These are phyloP conservation scores for Cremastobaeus sp. DNA, from an alignment of 2,888 invertebrate genomes.

Conservation along the genomic window DNA sequence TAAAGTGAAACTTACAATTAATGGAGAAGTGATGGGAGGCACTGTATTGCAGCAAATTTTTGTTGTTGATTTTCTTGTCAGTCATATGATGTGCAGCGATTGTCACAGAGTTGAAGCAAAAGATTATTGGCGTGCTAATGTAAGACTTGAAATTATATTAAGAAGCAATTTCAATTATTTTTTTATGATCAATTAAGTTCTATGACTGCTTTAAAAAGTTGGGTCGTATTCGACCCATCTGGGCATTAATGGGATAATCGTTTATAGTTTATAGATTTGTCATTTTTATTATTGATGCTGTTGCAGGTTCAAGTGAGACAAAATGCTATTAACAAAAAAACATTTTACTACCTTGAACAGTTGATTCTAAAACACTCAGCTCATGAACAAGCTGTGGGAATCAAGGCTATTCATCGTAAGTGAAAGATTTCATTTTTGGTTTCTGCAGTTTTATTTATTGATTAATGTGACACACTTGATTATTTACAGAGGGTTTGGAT, in stretches of 20 bases:
- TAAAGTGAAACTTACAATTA: constrained; percentile 95
- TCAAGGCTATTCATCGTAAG: constrained; percentile 89
- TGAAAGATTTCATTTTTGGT: constrained; percentile 10
- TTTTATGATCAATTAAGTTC: too few species aligned
- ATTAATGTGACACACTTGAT: background rate
- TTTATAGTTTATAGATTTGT: background rate
- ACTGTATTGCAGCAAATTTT: constrained; percentile 96
- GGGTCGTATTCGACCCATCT: too few species aligned
- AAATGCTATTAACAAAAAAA: constrained; percentile 95
- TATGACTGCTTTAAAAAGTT: too few species aligned
- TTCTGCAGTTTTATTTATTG: background rate
- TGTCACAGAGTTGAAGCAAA: constrained; percentile 98
- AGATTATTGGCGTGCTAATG: constrained; percentile 95
- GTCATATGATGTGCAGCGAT: constrained; percentile 97
- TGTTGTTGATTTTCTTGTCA: constrained; percentile 94
- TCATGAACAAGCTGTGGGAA: constrained; percentile 92
- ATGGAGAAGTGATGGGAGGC: constrained; percentile 95
- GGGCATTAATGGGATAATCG: too few species aligned
- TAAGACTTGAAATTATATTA: constrained; percentile 74
- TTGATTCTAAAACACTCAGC: constrained; percentile 96
- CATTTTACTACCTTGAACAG: constrained; percentile 98
- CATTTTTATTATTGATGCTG: constrained; percentile 1
- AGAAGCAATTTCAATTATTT: too few species aligned
- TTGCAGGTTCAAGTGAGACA: constrained; percentile 91
- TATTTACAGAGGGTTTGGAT: constrained; percentile 89